Percentiles rank a stretch among this genome's conserved stretches.
Conservation (phyloP, 2,888 invertebrate species). For the Drosophila putrida region DNA sequence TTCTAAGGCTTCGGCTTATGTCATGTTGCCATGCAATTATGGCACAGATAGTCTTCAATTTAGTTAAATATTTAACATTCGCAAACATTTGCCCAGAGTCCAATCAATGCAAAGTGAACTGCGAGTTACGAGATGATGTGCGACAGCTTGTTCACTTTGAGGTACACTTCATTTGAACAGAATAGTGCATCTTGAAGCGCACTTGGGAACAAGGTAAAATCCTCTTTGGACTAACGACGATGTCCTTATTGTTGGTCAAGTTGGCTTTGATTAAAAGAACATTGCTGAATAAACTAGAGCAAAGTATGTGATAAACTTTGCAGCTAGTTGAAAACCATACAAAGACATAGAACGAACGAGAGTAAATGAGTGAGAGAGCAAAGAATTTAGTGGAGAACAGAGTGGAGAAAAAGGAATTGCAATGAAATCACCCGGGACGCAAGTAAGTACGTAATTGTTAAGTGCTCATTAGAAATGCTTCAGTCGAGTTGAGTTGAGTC, state of each 20-base stretch:
- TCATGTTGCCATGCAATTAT: slow-evolving; percentile 47
- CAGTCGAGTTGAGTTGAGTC: slow-evolving; percentile 36
- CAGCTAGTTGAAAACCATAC: slow-evolving; percentile 10
- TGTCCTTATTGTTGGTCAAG: slow-evolving; percentile 64
- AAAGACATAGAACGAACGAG: not conserved
- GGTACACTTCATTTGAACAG: slow-evolving; percentile 52
- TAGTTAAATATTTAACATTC: slow-evolving; percentile 55
- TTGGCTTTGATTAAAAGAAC: slow-evolving; percentile 72
- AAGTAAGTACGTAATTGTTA: slow-evolving; percentile 72
- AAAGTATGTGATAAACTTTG: slow-evolving; percentile 61
- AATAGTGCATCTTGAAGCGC: slow-evolving; percentile 59
- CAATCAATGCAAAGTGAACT: slow-evolving; percentile 51
- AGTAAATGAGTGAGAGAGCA: not conserved
- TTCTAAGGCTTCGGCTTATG: slow-evolving; percentile 19
- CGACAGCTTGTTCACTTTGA: slow-evolving; percentile 23
- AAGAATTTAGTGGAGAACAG: slow-evolving; percentile 1
- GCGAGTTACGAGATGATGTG: slow-evolving; percentile 10
- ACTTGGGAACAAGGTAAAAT: slow-evolving; percentile 48
- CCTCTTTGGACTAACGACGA: slow-evolving; percentile 15
- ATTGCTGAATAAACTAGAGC: slow-evolving; percentile 52
- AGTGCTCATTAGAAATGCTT: slow-evolving; percentile 79
- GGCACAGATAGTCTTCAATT: slow-evolving; percentile 23
- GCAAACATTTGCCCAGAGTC: slow-evolving; percentile 43
- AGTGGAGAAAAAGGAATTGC: slow-evolving; percentile 20
- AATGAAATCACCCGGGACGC: slow-evolving; percentile 25